Conservation (phyloP, 1,140 invertebrate genomes). For the Argopecten irradians region DNA sequence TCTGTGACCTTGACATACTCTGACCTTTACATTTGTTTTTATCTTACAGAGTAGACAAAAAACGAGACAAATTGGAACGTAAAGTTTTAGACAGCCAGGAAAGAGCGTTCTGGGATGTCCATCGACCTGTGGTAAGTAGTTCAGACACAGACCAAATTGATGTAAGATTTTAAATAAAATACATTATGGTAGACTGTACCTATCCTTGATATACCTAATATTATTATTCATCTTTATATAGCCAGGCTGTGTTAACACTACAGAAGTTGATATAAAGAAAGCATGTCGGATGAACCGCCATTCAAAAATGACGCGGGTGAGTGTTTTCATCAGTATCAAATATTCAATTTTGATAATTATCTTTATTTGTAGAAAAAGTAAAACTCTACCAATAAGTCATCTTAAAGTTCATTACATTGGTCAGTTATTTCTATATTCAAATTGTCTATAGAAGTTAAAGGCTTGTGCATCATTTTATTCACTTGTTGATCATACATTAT, state of each 20-base stretch:
- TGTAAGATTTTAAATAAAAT: not conserved
- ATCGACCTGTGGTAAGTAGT: conserved; percentile 92
- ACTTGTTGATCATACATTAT: no score
- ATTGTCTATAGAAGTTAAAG: no score
- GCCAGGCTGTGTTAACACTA: conserved; percentile 99
- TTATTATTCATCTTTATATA: conserved; percentile 73
- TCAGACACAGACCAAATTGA: not conserved
- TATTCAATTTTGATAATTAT: no score
- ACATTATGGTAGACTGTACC: not conserved
- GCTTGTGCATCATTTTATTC: no score
- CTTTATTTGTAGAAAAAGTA: no score
- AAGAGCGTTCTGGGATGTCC: conserved; percentile 99
- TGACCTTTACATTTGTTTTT: conserved; percentile 36
- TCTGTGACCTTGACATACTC: not conserved
- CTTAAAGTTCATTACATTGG: no score
- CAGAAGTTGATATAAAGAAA: conserved; percentile 98
- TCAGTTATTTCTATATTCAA: no score
- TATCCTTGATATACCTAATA: not conserved
- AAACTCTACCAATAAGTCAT: no score
- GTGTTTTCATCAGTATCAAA: conserved; percentile 33
- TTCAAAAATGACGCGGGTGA: conserved; percentile 77
- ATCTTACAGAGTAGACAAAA: conserved; percentile 95
- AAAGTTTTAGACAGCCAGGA: conserved; percentile 99
- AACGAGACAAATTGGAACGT: conserved; percentile 97
- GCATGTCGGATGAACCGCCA: conserved; percentile 89